Evolutionary conservation across 2,797 vertebrate species (phyloP).

Genomic region (Brachymystax lenok): DNA sequence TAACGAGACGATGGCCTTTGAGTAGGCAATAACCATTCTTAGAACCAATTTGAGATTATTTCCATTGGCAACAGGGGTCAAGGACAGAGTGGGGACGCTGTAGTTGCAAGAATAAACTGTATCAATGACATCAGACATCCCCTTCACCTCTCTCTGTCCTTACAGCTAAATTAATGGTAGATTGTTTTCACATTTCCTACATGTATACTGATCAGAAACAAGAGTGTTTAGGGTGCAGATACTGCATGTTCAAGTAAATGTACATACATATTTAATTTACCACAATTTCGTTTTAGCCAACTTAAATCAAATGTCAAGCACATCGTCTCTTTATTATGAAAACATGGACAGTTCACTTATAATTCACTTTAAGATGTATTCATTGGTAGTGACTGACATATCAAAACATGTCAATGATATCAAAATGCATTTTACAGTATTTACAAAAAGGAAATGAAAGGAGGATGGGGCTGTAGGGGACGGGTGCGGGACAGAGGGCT

Average conservation of each 20-base stretch:
- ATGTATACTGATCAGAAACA: slow-evolving; percentile 36
- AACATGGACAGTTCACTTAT: slow-evolving; percentile 77
- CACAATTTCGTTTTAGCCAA: slow-evolving; percentile 53
- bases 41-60: slow-evolving; percentile 45
- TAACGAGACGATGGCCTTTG: slow-evolving; percentile 64
- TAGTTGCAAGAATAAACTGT: slow-evolving; percentile 26
- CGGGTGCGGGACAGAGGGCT: slow-evolving; percentile 35
- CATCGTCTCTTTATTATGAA: slow-evolving; percentile 70
- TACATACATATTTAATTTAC: slow-evolving; percentile 40
- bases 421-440: slow-evolving; percentile 84
- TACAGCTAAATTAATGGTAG: neutral
- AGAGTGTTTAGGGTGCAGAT: slow-evolving; percentile 44
- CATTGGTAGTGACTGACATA: slow-evolving; percentile 82
- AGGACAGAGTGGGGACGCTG: slow-evolving; percentile 58
- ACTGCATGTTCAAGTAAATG: slow-evolving; percentile 55
- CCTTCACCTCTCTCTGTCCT: slow-evolving; percentile 56
- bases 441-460: slow-evolving; percentile 71
- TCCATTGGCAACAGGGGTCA: slow-evolving; percentile 30
- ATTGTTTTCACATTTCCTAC: slow-evolving; percentile 30
- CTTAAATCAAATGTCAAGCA: slow-evolving; percentile 64
- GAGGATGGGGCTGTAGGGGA: slow-evolving; percentile 10
- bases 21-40: slow-evolving; percentile 42
- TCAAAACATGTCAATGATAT: slow-evolving; percentile 85
- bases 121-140: slow-evolving; percentile 18
- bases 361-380: slow-evolving; percentile 83